Evolutionary conservation across 2,113 vertebrate species (phyloP), one percentile per base, ranked within the genome.

Genomic region (Panthera leo): DNA sequence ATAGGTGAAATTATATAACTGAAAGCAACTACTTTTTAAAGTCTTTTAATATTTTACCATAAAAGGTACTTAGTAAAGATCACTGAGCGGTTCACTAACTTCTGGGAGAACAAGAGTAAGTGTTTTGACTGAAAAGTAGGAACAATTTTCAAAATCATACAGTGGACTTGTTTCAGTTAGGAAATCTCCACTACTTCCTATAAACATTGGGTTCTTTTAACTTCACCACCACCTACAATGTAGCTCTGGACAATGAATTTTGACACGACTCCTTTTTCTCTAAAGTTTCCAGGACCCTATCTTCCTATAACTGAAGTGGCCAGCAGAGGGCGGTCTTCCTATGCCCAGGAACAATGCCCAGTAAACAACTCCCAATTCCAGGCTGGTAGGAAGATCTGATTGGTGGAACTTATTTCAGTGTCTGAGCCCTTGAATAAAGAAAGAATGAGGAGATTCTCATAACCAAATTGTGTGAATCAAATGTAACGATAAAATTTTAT

Each of bases 401-500:
- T 94, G 63, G 85, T 16, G 18, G 51, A 63, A 8, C 3, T 39
- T 18, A 73, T 89, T 80, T 94, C 51, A 31, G 3, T 71, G 31
- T 51, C 68, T 84, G 34, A 84, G n/a, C 3, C 19, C 27, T 65
- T 84, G 9, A 39, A 63, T 42, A 21, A 53, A 75, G n/a, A 39
- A 58, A 70, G 23, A 25, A 71, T 51, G 29, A 48, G 42, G 27
- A 31, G 76, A 82, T 97, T 97, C 70, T 45, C 86, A 92, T 92
- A 98, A 95, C 27, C 53, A 96, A 93, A 92, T 85, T 96, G 82
- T 87, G 73, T 88, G 98, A 98, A 79, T 97, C 65, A 97, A 96
- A 97, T 97, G 91, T 23, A 91, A 82, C 87, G 94, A 97, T 63
- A 93, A 79, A 94, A 80, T 55, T 96, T 95, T 98, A 96, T 2